Evolutionary conservation across 1,140 invertebrate species (phyloP).

Genomic region (Drosophila sproati): DNA sequence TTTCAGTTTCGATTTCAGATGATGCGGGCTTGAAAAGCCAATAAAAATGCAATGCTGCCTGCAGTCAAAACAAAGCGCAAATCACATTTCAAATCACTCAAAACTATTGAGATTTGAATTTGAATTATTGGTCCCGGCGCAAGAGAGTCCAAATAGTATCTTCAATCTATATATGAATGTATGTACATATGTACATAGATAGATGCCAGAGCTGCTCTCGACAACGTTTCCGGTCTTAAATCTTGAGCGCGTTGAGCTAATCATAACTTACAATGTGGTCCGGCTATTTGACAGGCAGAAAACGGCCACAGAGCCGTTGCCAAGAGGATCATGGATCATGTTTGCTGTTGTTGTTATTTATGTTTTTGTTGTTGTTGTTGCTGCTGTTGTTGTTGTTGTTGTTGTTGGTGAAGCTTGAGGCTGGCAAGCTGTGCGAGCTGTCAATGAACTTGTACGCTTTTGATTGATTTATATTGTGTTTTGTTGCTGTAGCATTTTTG

Average conservation of each 20-base stretch:
- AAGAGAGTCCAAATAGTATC: constrained; percentile 5
- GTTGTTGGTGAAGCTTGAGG: constrained; percentile 42
- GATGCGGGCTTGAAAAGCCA: constrained; percentile 70
- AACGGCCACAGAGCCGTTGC: constrained; percentile 48
- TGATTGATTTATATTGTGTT: constrained; percentile 84
- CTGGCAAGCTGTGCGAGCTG: constrained; percentile 82
- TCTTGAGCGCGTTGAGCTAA: constrained; percentile 80
- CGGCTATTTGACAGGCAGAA: constrained; percentile 75
- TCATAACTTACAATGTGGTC: constrained; percentile 83
- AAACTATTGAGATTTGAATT: constrained; percentile 75
- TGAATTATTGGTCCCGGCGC: constrained; percentile 70
- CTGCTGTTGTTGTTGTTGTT: constrained; percentile 31
- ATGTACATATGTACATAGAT: not conserved
- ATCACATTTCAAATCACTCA: constrained; percentile 81
- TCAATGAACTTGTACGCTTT: constrained; percentile 81
- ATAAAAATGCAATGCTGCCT: constrained; percentile 61
- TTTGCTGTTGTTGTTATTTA: constrained; percentile 30
- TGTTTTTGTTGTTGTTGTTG: constrained; percentile 20
- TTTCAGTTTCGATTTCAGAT: constrained; percentile 47
- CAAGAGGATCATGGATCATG: constrained; percentile 69
- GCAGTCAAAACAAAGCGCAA: constrained; percentile 66
- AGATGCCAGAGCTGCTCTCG: constrained; percentile 1
- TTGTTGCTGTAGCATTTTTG: constrained; percentile 43
- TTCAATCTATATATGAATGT: constrained; percentile 6
- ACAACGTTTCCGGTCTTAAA: constrained; percentile 78